Base-by-base conservation (phyloP, 2,888 invertebrate species). In the Ctenicera cuprea region DNA sequence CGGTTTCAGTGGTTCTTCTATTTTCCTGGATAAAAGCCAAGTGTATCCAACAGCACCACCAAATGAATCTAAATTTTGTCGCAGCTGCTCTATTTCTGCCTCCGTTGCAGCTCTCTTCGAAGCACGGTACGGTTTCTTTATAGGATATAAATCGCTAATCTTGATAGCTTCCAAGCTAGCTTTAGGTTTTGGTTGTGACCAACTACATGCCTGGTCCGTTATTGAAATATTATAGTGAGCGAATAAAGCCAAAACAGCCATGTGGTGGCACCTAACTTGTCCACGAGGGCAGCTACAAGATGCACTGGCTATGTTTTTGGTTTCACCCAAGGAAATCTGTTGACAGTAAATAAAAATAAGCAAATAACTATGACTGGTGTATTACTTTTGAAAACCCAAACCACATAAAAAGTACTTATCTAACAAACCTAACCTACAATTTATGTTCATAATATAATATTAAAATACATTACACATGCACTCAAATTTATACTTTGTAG, bases 21-120 rank as follows among this genome's bases (percentile, higher is more conserved):
- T 9, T 33, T 33, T 30, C 1, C n/a, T 22, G 1, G 16, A 3
- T 41, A 62, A 43, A 43, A 62, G 22, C 62, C 62, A 62, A 22
- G 20, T 38, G n/a, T 14, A 62, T n/a, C 62, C 41, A 22, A 62
- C 43, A 20, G 43, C 59, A 37, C 62, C 33, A 12, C 62, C 43
- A 22, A 62, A 26, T n/a, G 12, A 1, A 22, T 62, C 41, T 20
- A 61, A 18, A 3, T 37, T 57, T 33, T 8, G 57, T 57, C 30
- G 30, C 57, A 9, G 14, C 30, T 16, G 38, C 59, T 18, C 37
- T n/a, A 59, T 59, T 26, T 26, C 26, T 26, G 26, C 37, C 38
- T 59, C 18, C 33, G 12, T 59, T 12, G 38, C 12, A 37, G 38
- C 16, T n/a, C n/a, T n/a, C n/a, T n/a, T n/a, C n/a, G n/a, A n/a